A percentile compares a stretch with the other conserved stretches of the same genome.
Evolutionary conservation across 1,140 invertebrate genomes (phyloP).

Genomic region (Drosophila erecta): DNA sequence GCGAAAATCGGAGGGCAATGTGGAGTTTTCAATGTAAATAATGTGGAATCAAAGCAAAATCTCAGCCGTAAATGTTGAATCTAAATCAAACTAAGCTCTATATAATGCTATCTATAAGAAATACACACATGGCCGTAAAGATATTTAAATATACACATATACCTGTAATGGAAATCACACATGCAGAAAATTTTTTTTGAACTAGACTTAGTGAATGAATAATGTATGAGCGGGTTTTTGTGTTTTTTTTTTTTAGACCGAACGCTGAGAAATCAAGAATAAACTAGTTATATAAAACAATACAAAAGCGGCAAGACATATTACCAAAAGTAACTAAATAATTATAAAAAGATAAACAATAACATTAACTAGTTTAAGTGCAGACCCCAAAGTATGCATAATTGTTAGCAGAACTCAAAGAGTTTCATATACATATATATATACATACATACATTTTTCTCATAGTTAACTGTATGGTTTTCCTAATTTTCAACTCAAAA

Average conservation of each 20-base stretch:
- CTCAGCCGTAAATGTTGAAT: conserved; percentile 38
- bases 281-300: conserved; percentile 36
- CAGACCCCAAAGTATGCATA: conserved; percentile 29
- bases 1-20: conserved; percentile 9
- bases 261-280: conserved; percentile 44
- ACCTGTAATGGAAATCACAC: conserved; percentile 16
- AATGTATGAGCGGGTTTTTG: conserved; percentile 12
- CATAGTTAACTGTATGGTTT: conserved; percentile 22
- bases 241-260: conserved; percentile 51
- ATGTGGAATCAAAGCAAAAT: conserved; percentile 54
- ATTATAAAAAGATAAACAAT: conserved; percentile 16
- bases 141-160: conserved; percentile 18
- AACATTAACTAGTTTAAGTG: conserved; percentile 35
- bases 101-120: conserved; percentile 31
- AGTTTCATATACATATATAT: conserved; percentile 54
- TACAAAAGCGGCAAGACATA: conserved; percentile 29
- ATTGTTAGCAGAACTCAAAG: conserved; percentile 67
- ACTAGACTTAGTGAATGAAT: conserved; percentile 51
- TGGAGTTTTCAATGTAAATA: conserved; percentile 66
- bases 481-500: conserved; percentile 18
- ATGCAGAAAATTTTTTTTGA: conserved; percentile 37
- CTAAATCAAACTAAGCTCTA: conserved; percentile 62
- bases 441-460: conserved; percentile 1
- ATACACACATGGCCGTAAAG: conserved; percentile 24
- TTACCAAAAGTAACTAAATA: conserved; percentile 31